Conservation (phyloP, 1,140 invertebrate species). For the Venustaconcha ellipsiformis region DNA sequence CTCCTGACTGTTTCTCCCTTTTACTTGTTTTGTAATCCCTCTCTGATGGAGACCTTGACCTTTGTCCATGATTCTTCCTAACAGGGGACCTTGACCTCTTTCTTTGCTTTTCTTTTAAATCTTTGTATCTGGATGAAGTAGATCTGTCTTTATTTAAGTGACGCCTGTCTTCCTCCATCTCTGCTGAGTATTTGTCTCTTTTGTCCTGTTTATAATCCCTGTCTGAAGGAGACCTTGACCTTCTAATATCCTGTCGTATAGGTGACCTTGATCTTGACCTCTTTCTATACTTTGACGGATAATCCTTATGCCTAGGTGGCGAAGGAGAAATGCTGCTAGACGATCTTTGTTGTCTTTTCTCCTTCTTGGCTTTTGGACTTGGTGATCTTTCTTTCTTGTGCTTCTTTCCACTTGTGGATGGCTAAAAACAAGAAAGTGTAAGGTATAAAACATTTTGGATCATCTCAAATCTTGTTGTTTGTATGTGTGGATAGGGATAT, state of each 20-base stretch:
- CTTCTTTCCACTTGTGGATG: background rate
- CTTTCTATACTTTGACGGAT: too few species aligned
- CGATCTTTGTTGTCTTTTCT: too few species aligned
- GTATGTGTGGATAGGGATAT: too few species aligned
- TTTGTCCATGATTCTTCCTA: background rate
- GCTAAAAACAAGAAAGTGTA: background rate
- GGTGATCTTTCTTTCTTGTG: background rate
- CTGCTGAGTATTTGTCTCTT: slow-evolving; percentile 12
- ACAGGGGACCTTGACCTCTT: slow-evolving; percentile 9
- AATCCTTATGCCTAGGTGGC: too few species aligned
- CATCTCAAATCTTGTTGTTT: too few species aligned
- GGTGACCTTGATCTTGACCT: too few species aligned
- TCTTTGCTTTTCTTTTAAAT: background rate
- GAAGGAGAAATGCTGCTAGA: too few species aligned
- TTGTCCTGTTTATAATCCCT: slow-evolving; percentile 8
- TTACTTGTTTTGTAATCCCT: slow-evolving; percentile 17
- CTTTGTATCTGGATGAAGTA: slow-evolving; percentile 8
- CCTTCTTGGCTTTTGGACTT: background rate
- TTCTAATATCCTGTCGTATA: too few species aligned
- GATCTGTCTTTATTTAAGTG: slow-evolving; percentile 2
- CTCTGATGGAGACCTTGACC: slow-evolving; percentile 28
- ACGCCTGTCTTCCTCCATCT: slow-evolving; percentile 8
- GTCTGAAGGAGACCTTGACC: background rate
- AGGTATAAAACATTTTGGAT: too few species aligned
- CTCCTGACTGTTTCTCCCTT: slow-evolving; percentile 19